phyloP scores from a whole-genome alignment of 2,113 vertebrate species.

The Myrmecobius fasciatus region DNA sequence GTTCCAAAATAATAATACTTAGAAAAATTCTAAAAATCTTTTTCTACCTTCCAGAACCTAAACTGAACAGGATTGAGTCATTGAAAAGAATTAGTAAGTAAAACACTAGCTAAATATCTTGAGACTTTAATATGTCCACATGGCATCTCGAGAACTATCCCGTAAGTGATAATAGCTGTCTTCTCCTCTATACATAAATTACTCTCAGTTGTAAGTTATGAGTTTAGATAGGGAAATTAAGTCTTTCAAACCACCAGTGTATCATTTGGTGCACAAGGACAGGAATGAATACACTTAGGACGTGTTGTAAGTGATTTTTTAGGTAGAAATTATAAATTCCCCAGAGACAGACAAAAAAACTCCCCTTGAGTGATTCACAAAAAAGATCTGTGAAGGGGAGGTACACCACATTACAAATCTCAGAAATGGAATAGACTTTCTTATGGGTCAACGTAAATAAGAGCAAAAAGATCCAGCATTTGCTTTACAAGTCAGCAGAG shows the following conservation, averaged over 20 bases:
- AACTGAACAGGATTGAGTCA: slow-evolving; percentile 9
- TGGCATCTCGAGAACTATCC: background rate
- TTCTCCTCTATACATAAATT: background rate
- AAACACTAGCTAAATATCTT: background rate
- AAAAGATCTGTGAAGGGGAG: slow-evolving; percentile 11
- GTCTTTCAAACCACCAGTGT: slow-evolving; percentile 3
- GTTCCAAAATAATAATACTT: slow-evolving; percentile 16
- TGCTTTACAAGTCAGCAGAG: background rate
- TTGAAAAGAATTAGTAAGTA: background rate
- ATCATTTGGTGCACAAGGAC: slow-evolving; percentile 31
- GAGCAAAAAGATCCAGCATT: background rate
- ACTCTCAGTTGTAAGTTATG: background rate
- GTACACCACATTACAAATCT: slow-evolving; percentile 7
- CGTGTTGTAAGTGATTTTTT: slow-evolving; percentile 1
- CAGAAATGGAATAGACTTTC: slow-evolving; percentile 3
- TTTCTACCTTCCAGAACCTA: background rate
- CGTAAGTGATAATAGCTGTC: background rate
- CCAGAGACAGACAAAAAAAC: background rate
- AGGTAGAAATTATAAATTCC: background rate
- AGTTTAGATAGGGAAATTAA: slow-evolving; percentile 2
- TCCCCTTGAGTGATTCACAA: background rate
- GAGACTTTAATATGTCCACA: background rate
- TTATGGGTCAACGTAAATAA: background rate
- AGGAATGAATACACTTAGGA: slow-evolving; percentile 11
- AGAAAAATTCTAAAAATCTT: background rate